Percentiles rank a stretch among this genome's conserved stretches.
These are phyloP conservation scores for Mesitornis unicolor DNA, from an alignment of 2,113 vertebrate species.

Conservation along the genomic window DNA sequence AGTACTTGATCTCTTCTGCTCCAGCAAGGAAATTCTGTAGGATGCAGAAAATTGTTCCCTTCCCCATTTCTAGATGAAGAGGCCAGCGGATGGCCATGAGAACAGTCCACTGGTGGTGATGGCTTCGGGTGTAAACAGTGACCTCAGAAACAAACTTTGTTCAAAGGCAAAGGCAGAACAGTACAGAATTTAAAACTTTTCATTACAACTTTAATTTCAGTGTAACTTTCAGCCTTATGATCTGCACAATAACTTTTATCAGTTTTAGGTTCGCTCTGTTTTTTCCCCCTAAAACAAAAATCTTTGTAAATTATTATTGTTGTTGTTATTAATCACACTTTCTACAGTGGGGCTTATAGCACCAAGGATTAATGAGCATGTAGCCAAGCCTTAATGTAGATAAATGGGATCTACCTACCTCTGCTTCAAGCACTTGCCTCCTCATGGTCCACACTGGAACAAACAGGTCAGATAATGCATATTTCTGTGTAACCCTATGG, in stretches of 20 bases:
- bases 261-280: background rate
- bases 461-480: background rate
- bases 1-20: background rate
- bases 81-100: background rate
- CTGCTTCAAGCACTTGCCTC: background rate
- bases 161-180: background rate
- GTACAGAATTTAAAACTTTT: background rate
- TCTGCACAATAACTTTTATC: background rate
- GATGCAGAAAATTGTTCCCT: background rate
- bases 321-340: constrained; percentile 53
- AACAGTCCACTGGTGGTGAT: background rate
- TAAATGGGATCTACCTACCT: constrained; percentile 1
- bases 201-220: background rate
- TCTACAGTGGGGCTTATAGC: background rate
- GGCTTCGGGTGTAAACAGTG: background rate
- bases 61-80: background rate
- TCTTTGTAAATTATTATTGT: background rate
- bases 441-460: background rate
- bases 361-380: constrained; percentile 32
- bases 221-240: background rate
- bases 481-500: background rate
- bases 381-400: constrained; percentile 27
- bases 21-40: background rate
- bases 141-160: background rate
- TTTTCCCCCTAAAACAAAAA: constrained; percentile 7